Base-by-base conservation (phyloP, 2,797 vertebrate genomes). In the Telmatherina bonti region DNA sequence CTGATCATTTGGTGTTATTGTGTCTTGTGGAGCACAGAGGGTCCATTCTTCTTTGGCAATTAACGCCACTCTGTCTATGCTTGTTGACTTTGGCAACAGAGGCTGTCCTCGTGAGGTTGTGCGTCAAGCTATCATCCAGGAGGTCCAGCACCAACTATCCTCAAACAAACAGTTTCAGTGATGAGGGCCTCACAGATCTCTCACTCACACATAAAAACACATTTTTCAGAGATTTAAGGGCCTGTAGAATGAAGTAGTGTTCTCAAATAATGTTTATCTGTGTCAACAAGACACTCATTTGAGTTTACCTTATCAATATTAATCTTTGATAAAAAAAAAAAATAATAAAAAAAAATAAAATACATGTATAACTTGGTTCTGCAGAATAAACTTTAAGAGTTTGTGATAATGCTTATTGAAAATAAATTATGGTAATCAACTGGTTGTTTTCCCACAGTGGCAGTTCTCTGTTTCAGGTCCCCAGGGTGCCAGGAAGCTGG, bases 61-160 rank as follows among this genome's bases (percentile, higher is more conserved):
- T 90, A 87, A 78, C 69, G 66, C 65, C 66, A 79, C 69, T 85
- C 85, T 83, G 70, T 91, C 82, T 83, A 38, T 27, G 63, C 83
- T 84, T 92, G 91, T 93, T 93, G 88, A 88, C 89, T 88, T 93
- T 93, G 91, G 91, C 86, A 86, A 70, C 75, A 10, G 67, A 45
- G 45, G 53, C 68, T 49, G 62, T 87, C 86, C 91, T 90, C 74
- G 81, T 93, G 92, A 91, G 91, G 70, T 89, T 74, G 75, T 91
- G 91, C 89, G 91, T 93, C 93, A 93, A 89, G 72, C 81, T 73
- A 76, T 79, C 83, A 72, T 89, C 85, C 78, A 85, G 83, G 81
- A 89, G 80, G 72, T 82, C 81, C 79, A 73, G 74, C 60, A 65
- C 58, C 74, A 86, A 55, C 57, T 69, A 75, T 79, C 67, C 70